phyloP scores from a whole-genome alignment of 2,888 invertebrate genomes.

The Camponotus fellah region DNA sequence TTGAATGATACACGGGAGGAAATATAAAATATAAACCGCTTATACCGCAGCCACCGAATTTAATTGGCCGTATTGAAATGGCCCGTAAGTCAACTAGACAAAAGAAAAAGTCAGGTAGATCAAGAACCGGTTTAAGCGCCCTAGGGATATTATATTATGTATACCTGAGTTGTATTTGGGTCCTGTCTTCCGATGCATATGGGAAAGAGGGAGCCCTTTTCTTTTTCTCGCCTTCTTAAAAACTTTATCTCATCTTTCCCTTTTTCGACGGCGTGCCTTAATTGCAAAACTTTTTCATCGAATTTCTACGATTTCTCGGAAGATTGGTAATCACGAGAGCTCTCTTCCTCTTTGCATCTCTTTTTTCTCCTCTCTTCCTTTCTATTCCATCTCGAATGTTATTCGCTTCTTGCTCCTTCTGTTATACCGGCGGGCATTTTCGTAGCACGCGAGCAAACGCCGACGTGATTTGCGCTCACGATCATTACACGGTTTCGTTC shows the following conservation, averaged over 20 bases:
- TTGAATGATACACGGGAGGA: constrained; percentile 1
- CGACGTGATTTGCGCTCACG: constrained; percentile 48
- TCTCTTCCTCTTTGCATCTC: constrained; percentile 39
- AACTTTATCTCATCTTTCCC: background rate
- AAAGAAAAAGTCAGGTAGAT: constrained; percentile 53
- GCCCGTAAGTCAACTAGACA: constrained; percentile 49
- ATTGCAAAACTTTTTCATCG: constrained; percentile 61
- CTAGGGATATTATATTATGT: constrained; percentile 7
- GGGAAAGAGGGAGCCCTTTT: background rate
- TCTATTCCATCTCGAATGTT: background rate
- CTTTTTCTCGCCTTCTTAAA: background rate
- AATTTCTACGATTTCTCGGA: constrained; percentile 52
- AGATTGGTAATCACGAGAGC: constrained; percentile 54
- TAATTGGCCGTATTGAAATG: constrained; percentile 47
- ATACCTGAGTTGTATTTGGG: background rate
- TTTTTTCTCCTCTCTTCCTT: background rate
- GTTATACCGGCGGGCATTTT: constrained; percentile 50
- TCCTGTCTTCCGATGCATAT: constrained; percentile 20
- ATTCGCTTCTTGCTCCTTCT: constrained; percentile 42
- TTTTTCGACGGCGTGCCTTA: constrained; percentile 35
- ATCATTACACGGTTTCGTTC: constrained; percentile 51
- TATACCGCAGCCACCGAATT: constrained; percentile 38
- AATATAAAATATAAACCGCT: constrained; percentile 7
- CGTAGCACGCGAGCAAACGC: constrained; percentile 51
- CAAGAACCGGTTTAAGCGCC: constrained; percentile 39